A percentile compares a stretch with the other conserved stretches of the same genome.
phyloP scores from a whole-genome alignment of 2,888 invertebrate genomes.

The Eutolmus rufibarbis region DNA sequence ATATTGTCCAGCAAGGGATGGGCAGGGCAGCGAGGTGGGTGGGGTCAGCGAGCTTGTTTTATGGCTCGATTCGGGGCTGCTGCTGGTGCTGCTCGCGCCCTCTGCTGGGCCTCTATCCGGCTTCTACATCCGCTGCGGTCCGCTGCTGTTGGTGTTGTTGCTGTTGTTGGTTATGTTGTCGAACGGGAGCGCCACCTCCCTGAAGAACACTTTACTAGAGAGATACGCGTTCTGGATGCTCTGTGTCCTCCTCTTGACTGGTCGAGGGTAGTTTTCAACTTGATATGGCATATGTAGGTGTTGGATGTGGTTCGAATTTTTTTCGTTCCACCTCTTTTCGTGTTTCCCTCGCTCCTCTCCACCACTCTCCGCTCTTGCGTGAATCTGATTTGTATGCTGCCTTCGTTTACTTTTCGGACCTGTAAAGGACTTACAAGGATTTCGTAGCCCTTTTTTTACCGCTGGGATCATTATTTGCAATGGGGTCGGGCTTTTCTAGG shows the following conservation, averaged over 20 bases:
- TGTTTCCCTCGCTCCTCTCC: background rate
- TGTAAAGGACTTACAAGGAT: constrained; percentile 30
- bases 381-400: constrained; percentile 21
- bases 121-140: background rate
- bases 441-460: background rate
- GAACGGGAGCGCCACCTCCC: background rate
- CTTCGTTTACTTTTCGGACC: constrained; percentile 24
- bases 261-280: background rate
- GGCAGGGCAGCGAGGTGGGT: background rate
- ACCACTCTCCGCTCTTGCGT: background rate
- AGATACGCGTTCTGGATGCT: background rate
- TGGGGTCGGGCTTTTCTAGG: background rate
- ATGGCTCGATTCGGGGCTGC: constrained; percentile 8
- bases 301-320: background rate
- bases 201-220: background rate
- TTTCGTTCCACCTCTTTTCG: background rate
- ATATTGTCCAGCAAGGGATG: constrained; percentile 15
- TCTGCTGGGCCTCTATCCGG: background rate
- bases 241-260: background rate
- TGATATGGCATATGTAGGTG: constrained; percentile 12
- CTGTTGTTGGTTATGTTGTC: background rate
- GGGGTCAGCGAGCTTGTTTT: background rate
- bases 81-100: background rate
- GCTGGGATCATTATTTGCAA: background rate
- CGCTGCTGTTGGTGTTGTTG: background rate